phyloP scores from a whole-genome alignment of 2,113 vertebrate genomes.

The Ranitomeya imitator region DNA sequence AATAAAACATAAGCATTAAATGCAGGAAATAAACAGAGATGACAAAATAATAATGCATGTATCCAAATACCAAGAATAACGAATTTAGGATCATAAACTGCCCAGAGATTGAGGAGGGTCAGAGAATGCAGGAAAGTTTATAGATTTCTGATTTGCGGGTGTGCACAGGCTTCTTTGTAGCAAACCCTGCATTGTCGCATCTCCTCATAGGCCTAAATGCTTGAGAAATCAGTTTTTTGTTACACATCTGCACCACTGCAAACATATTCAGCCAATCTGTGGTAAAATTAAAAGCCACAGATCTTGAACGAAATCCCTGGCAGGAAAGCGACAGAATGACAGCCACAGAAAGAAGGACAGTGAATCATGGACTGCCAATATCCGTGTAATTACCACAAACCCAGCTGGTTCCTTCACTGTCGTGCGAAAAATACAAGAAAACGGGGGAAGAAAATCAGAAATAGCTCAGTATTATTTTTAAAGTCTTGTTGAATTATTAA shows the following conservation, averaged over 20 bases:
- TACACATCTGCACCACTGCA: background rate
- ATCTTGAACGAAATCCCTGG: background rate
- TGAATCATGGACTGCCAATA: slow-evolving; percentile 57
- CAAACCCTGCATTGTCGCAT: background rate
- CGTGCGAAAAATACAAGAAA: slow-evolving; percentile 41
- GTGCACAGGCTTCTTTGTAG: too few relatives aligned
- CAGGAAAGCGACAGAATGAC: slow-evolving; percentile 11
- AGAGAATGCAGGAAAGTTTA: too few relatives aligned
- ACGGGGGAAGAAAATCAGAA: slow-evolving; percentile 49
- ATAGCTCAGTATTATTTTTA: slow-evolving; percentile 58
- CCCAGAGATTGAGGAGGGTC: too few relatives aligned
- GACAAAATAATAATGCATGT: too few relatives aligned
- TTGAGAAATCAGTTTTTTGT: background rate
- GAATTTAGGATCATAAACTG: too few relatives aligned
- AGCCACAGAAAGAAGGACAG: slow-evolving; percentile 44
- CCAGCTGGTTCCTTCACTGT: slow-evolving; percentile 51
- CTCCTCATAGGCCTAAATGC: background rate
- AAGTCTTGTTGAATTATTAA: slow-evolving; percentile 57
- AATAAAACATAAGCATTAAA: too few relatives aligned
- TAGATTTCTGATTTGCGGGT: too few relatives aligned
- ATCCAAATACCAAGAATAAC: too few relatives aligned
- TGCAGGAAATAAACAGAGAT: too few relatives aligned
- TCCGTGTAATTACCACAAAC: slow-evolving; percentile 56
- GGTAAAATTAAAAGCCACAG: background rate
- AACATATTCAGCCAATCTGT: background rate